Percentiles rank a stretch among this genome's conserved stretches.
phyloP scores from a whole-genome alignment of 2,797 vertebrate genomes.

The Atherinosoma microstoma region DNA sequence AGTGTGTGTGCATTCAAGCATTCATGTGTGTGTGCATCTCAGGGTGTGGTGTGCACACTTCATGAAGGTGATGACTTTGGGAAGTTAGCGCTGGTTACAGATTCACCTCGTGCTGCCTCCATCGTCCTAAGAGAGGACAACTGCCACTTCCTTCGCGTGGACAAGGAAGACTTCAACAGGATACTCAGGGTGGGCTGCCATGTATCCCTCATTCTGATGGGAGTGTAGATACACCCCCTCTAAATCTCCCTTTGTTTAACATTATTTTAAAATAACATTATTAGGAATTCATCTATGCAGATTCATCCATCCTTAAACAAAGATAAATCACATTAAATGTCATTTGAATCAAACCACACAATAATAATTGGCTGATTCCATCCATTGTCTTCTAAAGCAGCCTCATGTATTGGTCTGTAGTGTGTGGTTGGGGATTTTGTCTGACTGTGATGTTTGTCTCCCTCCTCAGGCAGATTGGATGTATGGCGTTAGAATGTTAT shows the following conservation, averaged over 20 bases:
- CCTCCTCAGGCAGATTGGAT: constrained; percentile 55
- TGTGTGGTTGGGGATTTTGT: background rate
- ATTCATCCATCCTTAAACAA: background rate
- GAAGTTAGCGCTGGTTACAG: constrained; percentile 95
- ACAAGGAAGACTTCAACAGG: constrained; percentile 98
- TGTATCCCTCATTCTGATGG: background rate
- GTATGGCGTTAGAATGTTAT: constrained; percentile 14
- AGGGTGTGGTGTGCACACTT: constrained; percentile 97
- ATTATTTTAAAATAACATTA: background rate
- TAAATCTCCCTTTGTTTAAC: background rate
- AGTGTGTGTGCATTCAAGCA: background rate
- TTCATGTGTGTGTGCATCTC: constrained; percentile 34
- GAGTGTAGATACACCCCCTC: background rate
- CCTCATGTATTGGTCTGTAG: background rate
- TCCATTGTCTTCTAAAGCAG: background rate
- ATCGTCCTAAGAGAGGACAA: constrained; percentile 96
- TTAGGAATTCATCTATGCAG: background rate
- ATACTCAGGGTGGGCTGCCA: constrained; percentile 89
- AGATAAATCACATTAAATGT: background rate
- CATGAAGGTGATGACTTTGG: constrained; percentile 98
- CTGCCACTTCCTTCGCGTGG: constrained; percentile 96
- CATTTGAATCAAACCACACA: constrained; percentile 1
- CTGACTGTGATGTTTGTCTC: constrained; percentile 52
- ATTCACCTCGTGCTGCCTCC: constrained; percentile 94
- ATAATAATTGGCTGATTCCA: background rate